Evolutionary conservation across 1,140 invertebrate genomes (phyloP).

Genomic region (Heliconius nattereri): DNA sequence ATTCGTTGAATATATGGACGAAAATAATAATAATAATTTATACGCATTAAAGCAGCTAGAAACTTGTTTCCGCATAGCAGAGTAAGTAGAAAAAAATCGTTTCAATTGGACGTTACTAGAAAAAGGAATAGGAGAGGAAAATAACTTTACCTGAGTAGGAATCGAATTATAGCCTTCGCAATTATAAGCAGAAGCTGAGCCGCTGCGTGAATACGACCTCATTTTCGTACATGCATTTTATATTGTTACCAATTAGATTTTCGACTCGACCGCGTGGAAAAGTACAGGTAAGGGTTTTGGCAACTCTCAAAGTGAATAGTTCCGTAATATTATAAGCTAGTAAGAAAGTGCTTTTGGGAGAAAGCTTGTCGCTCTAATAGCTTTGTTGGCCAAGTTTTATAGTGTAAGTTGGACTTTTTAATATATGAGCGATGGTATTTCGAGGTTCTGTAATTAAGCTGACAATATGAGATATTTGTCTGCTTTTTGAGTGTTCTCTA

Average conservation of each 20-base stretch:
- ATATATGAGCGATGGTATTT: background rate
- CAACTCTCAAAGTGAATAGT: constrained; percentile 36
- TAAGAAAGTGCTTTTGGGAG: constrained; percentile 16
- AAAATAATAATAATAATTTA: background rate
- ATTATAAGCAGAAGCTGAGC: background rate
- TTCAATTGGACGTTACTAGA: background rate
- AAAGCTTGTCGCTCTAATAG: background rate
- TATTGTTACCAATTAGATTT: constrained; percentile 52
- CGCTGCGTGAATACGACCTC: background rate
- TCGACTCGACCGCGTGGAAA: constrained; percentile 51
- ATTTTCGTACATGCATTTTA: constrained; percentile 3
- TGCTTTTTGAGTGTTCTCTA: too few species aligned
- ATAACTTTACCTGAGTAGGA: background rate
- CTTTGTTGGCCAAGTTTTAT: constrained; percentile 4
- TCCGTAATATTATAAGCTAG: constrained; percentile 38
- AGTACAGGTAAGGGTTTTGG: constrained; percentile 47
- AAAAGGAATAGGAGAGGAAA: background rate
- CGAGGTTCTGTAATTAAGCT: background rate
- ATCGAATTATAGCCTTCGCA: background rate
- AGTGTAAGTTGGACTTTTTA: background rate
- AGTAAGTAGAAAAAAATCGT: too few species aligned
- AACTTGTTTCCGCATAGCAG: too few species aligned
- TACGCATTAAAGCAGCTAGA: too few species aligned
- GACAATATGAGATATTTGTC: too few species aligned
- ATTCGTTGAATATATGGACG: background rate